phyloP scores from a whole-genome alignment of 2,113 vertebrate genomes.

The Rhynchopsitta pachyrhyncha region DNA sequence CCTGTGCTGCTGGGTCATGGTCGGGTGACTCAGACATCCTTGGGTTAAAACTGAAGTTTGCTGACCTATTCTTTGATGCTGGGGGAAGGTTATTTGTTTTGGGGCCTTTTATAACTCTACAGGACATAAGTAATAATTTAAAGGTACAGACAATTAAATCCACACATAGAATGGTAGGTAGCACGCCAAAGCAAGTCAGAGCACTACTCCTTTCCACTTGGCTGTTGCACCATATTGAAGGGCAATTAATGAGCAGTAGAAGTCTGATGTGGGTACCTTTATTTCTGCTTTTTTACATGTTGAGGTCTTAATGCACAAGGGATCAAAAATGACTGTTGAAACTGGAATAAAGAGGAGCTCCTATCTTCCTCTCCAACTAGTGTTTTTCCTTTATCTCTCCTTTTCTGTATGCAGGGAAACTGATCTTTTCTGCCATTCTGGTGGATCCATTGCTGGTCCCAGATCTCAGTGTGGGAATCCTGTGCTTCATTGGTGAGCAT shows the following conservation, averaged over 20 bases:
- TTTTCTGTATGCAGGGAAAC: neutral
- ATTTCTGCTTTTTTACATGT: neutral
- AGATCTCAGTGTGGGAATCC: neutral
- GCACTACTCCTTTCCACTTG: neutral
- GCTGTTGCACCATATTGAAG: neutral
- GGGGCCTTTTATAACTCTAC: neutral
- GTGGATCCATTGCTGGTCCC: neutral
- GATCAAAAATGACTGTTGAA: neutral
- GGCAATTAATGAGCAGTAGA: neutral
- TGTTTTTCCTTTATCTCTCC: neutral
- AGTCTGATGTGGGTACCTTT: neutral
- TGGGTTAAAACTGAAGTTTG: neutral
- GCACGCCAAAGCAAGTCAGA: neutral
- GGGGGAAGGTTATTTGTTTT: neutral
- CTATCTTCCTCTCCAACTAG: neutral
- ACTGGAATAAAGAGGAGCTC: neutral
- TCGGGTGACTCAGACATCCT: neutral
- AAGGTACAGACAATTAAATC: neutral
- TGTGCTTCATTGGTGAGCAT: neutral
- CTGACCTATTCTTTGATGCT: neutral
- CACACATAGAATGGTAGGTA: neutral
- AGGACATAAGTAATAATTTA: neutral
- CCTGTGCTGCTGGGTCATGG: neutral
- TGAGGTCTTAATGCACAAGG: neutral
- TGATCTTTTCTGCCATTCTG: fast-evolving